Evolutionary conservation across 2,113 vertebrate species (phyloP).

Genomic region (Macrotis lagotis): DNA sequence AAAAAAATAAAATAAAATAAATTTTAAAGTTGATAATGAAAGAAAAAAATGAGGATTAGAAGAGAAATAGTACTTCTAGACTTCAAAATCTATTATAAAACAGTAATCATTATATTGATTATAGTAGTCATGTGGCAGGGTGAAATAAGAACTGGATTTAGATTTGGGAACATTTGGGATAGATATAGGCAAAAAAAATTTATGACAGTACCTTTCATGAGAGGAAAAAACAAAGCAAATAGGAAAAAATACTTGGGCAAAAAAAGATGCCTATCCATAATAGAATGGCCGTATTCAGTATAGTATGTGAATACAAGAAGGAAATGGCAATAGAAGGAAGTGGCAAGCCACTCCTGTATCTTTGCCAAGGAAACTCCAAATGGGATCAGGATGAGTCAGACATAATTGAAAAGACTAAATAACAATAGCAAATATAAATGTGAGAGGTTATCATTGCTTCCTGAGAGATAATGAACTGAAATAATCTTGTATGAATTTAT

Average conservation of each 20-base stretch:
- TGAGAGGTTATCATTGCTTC: not conserved
- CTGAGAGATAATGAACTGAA: too few species aligned
- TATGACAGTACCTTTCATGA: too few species aligned
- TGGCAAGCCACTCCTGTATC: too few species aligned
- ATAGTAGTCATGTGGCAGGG: not conserved
- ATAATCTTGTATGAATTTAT: too few species aligned
- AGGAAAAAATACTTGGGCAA: too few species aligned
- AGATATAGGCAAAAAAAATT: not conserved
- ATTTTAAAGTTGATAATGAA: not conserved
- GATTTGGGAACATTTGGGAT: not conserved
- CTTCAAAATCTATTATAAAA: not conserved
- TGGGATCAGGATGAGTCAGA: not conserved
- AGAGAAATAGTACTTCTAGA: not conserved
- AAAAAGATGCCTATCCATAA: too few species aligned
- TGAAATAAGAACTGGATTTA: not conserved
- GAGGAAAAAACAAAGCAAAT: too few species aligned
- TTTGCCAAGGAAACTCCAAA: not conserved
- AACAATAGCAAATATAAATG: not conserved
- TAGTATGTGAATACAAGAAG: too few species aligned
- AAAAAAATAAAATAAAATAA: too few species aligned
- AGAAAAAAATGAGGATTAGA: not conserved
- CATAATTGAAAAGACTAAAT: not conserved
- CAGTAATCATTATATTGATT: not conserved
- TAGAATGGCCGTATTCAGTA: too few species aligned
- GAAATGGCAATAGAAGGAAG: too few species aligned